These are phyloP conservation scores for Cossypha heuglini DNA, from an alignment of 2,797 vertebrate species.

Conservation along the genomic window DNA sequence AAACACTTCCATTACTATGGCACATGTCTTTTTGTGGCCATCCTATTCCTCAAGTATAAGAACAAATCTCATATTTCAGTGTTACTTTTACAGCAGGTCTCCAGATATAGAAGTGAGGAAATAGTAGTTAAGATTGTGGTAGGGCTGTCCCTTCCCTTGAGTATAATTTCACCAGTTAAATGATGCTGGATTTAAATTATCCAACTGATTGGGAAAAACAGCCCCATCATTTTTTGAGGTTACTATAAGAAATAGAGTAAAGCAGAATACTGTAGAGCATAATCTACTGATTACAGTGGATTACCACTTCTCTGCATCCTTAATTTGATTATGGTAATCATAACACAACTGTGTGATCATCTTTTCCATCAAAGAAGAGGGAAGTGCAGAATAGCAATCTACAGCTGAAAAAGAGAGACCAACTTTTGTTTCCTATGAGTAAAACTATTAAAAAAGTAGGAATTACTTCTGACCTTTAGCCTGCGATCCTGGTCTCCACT, in stretches of 20 bases:
- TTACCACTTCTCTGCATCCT: not conserved
- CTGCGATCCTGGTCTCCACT: constrained; percentile 93
- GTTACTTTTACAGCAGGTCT: not conserved
- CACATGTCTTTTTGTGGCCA: not conserved
- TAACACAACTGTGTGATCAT: not conserved
- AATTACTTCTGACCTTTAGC: constrained; percentile 86
- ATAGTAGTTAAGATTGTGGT: not conserved
- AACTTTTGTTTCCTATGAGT: not conserved
- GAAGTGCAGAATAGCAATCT: not conserved
- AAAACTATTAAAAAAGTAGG: not conserved
- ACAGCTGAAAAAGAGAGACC: not conserved
- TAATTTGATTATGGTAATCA: constrained; percentile 27
- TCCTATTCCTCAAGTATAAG: not conserved
- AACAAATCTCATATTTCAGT: not conserved
- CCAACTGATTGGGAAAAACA: not conserved
- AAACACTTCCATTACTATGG: not conserved
- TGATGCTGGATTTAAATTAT: not conserved
- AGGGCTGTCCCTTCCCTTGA: not conserved
- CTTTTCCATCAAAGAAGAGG: not conserved
- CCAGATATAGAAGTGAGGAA: not conserved
- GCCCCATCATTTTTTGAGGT: not conserved
- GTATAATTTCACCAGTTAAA: not conserved
- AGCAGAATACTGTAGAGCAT: not conserved
- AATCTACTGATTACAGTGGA: not conserved
- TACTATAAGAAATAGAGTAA: not conserved